Evolutionary conservation across 2,888 invertebrate genomes (phyloP).

Genomic region (Nymphalis urticae): DNA sequence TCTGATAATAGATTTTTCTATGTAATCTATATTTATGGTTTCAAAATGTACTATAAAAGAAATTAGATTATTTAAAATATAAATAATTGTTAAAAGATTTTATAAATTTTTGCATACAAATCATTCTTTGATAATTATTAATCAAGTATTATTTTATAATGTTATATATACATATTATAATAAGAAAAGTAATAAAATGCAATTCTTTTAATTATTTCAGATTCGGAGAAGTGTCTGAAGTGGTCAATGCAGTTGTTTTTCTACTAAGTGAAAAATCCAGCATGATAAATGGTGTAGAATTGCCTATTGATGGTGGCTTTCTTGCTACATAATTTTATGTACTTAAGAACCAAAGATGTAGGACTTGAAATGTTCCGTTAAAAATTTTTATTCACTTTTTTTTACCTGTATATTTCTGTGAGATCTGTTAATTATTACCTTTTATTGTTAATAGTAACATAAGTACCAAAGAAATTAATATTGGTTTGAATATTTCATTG

Average conservation of each 20-base stretch:
- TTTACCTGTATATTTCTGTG: slow-evolving; percentile 10
- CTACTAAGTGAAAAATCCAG: slow-evolving; percentile 85
- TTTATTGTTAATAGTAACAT: slow-evolving; percentile 31
- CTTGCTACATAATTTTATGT: slow-evolving; percentile 69
- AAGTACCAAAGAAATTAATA: slow-evolving; percentile 41
- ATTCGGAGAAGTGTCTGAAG: slow-evolving; percentile 90
- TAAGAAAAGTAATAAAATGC: not conserved
- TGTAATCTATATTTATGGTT: no score
- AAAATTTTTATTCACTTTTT: slow-evolving; percentile 16
- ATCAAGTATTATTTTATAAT: no score
- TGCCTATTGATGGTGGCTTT: slow-evolving; percentile 92
- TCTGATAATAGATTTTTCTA: no score
- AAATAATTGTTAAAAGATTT: no score
- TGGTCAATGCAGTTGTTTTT: slow-evolving; percentile 89
- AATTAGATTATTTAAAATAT: no score
- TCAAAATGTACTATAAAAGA: no score
- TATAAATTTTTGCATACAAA: no score
- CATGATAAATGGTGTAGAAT: slow-evolving; percentile 84
- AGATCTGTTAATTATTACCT: slow-evolving; percentile 41
- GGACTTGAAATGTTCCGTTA: slow-evolving; percentile 26
- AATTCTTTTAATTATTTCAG: slow-evolving; percentile 49
- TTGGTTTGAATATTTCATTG: slow-evolving; percentile 20
- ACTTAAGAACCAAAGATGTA: slow-evolving; percentile 14
- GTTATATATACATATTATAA: no score
- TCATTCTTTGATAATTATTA: no score